phyloP scores from a whole-genome alignment of 2,888 invertebrate species.

The Harpalus rufipes region DNA sequence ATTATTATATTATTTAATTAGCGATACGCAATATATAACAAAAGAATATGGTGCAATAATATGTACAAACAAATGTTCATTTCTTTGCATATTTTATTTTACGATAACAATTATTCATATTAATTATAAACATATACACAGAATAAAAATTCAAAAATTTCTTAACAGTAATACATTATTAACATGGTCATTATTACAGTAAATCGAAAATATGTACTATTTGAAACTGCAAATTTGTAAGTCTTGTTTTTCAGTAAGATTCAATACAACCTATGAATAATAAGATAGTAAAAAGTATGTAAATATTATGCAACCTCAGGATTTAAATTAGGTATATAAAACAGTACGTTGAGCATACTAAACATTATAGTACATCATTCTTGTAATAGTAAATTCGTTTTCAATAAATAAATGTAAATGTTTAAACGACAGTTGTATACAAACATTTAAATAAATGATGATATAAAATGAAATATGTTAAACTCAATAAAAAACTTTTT shows the following conservation, averaged over 20 bases:
- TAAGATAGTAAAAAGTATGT: slow-evolving; percentile 8
- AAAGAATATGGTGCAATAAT: too few relatives aligned
- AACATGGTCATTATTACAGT: background rate
- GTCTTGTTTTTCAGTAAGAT: background rate
- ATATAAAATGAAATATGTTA: background rate
- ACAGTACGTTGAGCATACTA: slow-evolving; percentile 16
- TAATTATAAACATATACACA: slow-evolving; percentile 7
- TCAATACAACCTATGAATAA: slow-evolving; percentile 4
- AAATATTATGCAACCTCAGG: background rate
- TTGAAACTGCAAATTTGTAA: background rate
- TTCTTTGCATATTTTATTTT: background rate
- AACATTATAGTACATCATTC: background rate
- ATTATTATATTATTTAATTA: too few relatives aligned
- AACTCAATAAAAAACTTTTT: slow-evolving; percentile 20
- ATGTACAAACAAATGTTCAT: too few relatives aligned
- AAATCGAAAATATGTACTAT: background rate
- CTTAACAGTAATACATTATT: background rate
- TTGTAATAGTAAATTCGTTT: background rate
- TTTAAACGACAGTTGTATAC: background rate
- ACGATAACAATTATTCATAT: background rate
- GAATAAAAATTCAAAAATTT: slow-evolving; percentile 1
- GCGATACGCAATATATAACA: too few relatives aligned
- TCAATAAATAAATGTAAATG: slow-evolving; percentile 2
- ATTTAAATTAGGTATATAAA: background rate
- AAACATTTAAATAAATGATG: background rate